Evolutionary conservation across 2,888 invertebrate species (phyloP).

Genomic region (Caenorhabditis sp.): DNA sequence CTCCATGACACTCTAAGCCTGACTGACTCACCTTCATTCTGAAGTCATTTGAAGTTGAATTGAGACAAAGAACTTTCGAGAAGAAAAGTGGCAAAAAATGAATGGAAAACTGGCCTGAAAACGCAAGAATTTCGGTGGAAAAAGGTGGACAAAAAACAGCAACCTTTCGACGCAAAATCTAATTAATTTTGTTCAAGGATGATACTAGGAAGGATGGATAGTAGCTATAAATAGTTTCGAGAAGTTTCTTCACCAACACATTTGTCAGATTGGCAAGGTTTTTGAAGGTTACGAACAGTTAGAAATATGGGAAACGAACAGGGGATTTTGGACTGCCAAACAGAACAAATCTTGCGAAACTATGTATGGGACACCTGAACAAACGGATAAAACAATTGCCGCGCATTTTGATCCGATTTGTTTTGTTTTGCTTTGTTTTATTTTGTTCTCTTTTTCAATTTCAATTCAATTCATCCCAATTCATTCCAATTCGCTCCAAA

Average conservation of each 20-base stretch:
- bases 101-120: conserved; percentile 6
- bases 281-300: no score
- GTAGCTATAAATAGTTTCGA: no score
- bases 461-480: no score
- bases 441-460: not conserved
- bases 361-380: conserved; percentile 59
- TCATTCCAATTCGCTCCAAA: no score
- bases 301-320: no score
- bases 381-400: conserved; percentile 60
- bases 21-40: conserved; percentile 40
- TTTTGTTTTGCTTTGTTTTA: conserved; percentile 21
- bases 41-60: conserved; percentile 36
- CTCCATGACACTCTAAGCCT: no score
- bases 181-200: conserved; percentile 36
- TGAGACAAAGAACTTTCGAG: not conserved
- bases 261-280: no score
- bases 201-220: conserved; percentile 44
- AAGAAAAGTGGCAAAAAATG: conserved; percentile 3
- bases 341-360: conserved; percentile 48
- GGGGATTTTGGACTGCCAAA: conserved; percentile 25
- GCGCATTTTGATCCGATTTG: conserved; percentile 30
- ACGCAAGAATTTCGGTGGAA: not conserved
- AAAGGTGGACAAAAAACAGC: not conserved
- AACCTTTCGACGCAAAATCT: conserved; percentile 24
- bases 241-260: no score